phyloP scores from a whole-genome alignment of 2,888 invertebrate species.

The Punctoribates punctum region DNA sequence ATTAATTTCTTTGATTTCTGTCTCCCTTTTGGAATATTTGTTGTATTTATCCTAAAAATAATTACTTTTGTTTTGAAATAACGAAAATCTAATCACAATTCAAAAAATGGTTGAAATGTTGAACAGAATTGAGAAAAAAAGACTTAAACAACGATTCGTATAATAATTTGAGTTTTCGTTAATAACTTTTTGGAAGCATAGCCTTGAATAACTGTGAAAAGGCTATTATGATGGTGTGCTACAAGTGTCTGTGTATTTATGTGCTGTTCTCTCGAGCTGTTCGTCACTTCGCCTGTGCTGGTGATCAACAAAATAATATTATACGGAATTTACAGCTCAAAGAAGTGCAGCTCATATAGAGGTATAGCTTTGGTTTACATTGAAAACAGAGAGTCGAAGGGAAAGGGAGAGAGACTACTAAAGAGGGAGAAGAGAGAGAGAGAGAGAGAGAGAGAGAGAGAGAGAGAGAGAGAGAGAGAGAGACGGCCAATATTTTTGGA shows the following conservation, averaged over 20 bases:
- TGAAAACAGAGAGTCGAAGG: background rate
- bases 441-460: background rate
- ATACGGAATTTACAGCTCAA: background rate
- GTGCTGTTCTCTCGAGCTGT: background rate
- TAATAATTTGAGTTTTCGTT: too few relatives aligned
- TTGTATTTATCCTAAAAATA: too few relatives aligned
- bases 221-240: conserved; percentile 14
- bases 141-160: background rate
- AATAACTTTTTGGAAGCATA: background rate
- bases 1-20: too few relatives aligned
- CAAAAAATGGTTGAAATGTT: background rate
- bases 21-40: too few relatives aligned
- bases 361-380: background rate
- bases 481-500: background rate
- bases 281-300: background rate
- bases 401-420: background rate
- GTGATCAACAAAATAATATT: background rate
- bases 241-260: conserved; percentile 15
- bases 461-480: background rate
- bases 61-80: too few relatives aligned
- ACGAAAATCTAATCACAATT: background rate
- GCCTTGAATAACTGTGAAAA: conserved; percentile 36
- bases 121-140: background rate
- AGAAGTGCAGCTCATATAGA: background rate
- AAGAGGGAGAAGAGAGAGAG: background rate